Conservation (phyloP, 2,888 invertebrate genomes). For the Ryuthela nishihirai region DNA sequence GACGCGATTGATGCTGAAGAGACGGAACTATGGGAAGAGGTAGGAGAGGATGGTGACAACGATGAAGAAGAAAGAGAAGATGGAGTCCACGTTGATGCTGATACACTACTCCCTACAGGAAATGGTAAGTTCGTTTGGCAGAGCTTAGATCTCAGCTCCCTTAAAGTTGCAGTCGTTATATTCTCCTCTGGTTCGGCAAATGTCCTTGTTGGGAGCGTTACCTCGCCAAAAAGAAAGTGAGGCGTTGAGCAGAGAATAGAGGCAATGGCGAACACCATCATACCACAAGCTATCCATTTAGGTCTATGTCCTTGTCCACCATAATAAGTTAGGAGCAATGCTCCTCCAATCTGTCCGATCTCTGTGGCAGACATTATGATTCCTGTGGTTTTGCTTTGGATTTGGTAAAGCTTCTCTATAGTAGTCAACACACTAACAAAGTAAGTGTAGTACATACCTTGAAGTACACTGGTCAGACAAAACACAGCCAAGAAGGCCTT, state of each 20-base stretch:
- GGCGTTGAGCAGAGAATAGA: constrained; percentile 82
- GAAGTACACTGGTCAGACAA: constrained; percentile 47
- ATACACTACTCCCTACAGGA: too few relatives aligned
- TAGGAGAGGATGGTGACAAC: neutral
- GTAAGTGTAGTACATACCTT: constrained; percentile 89
- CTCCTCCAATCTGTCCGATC: constrained; percentile 88
- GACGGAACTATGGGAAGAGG: neutral
- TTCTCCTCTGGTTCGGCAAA: constrained; percentile 31
- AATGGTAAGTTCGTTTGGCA: too few relatives aligned
- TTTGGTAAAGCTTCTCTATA: constrained; percentile 85
- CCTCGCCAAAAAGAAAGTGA: constrained; percentile 74
- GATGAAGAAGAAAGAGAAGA: neutral
- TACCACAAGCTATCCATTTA: constrained; percentile 89
- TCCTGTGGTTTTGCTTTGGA: constrained; percentile 86
- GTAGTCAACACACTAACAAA: constrained; percentile 91
- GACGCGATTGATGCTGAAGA: neutral
- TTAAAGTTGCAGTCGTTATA: constrained; percentile 27
- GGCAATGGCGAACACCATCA: constrained; percentile 80
- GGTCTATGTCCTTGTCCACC: constrained; percentile 89
- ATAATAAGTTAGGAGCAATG: constrained; percentile 79
- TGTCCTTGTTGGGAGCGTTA: constrained; percentile 69
- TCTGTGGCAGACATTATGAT: constrained; percentile 85
- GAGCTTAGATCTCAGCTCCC: constrained; percentile 36
- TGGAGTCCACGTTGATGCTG: neutral
- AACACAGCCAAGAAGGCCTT: constrained; percentile 84